Base-by-base conservation (phyloP, 1,140 invertebrate genomes). In the Acyrthosiphon pisum region DNA sequence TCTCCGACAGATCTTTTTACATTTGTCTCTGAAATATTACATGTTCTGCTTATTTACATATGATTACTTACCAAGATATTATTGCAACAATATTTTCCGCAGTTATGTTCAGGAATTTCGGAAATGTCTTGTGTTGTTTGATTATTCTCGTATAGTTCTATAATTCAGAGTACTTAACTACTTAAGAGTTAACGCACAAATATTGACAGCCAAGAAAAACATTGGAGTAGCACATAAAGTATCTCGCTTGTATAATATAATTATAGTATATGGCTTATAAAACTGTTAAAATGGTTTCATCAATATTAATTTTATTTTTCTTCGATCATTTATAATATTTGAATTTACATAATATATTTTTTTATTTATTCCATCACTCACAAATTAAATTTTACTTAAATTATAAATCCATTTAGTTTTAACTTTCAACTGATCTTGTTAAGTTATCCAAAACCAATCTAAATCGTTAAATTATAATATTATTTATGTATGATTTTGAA, bases 351-450 rank as follows among this genome's bases (percentile, higher is more conserved):
- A 50, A 50, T 50, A 50, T 50, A 50, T 18, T n/a, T n/a, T 68
- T 76, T n/a, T 18, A 76, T 76, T 76, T 76, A 76, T 35, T 76
- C 6, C 14, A 20, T 6, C 60, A n/a, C 14, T 76, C 6, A 68
- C n/a, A 76, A 76, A n/a, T 76, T 76, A 76, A n/a, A 76, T 76
- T 76, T 76, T 76, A n/a, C 60, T 76, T 76, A 35, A n/a, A 76
- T 76, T 35, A n/a, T 76, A n/a, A n/a, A 76, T 18, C 60, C 30
- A 76, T 76, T 76, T 76, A 0, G 30, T 68, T 68, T n/a, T 68
- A 68, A 68, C 60, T n/a, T 68, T 68, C 14, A 68, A n/a, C 60
- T n/a, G 11, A 68, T 68, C 30, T 68, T 18, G 60, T 76, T 76
- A 76, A 76, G 60, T n/a, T 76, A n/a, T 76, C 30, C 11, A 76